Percentiles rank a stretch among this genome's conserved stretches.
Evolutionary conservation across 2,797 vertebrate species (phyloP).

Genomic region (Poecile montanus): DNA sequence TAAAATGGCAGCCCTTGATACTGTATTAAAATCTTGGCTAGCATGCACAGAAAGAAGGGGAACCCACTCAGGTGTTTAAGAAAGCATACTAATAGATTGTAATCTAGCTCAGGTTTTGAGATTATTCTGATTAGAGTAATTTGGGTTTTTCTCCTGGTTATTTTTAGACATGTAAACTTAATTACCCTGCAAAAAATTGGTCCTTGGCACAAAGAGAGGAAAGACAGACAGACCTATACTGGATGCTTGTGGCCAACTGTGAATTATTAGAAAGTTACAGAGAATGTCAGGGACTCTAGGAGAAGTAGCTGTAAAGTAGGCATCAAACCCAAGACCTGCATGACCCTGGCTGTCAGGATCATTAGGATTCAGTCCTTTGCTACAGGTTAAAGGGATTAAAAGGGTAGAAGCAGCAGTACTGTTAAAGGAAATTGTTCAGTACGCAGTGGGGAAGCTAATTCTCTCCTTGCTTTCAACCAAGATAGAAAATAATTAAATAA

Average conservation of each 20-base stretch:
- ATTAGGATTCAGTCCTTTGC: not conserved
- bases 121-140: not conserved
- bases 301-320: not conserved
- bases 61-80: not conserved
- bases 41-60: not conserved
- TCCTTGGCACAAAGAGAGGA: not conserved
- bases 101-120: not conserved
- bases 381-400: slow-evolving; percentile 25
- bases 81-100: not conserved
- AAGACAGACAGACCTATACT: not conserved
- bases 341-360: not conserved
- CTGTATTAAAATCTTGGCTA: not conserved
- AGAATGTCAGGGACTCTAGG: not conserved
- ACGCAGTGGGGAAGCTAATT: not conserved
- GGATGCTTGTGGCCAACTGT: not conserved
- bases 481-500: slow-evolving; percentile 7
- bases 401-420: not conserved
- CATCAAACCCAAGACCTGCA: not conserved
- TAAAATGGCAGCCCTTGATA: not conserved
- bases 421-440: not conserved
- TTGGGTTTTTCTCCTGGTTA: not conserved
- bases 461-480: not conserved
- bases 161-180: not conserved
- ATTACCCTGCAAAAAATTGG: not conserved
- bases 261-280: not conserved